Percentiles rank a stretch among this genome's conserved stretches.
Evolutionary conservation across 1,140 invertebrate species (phyloP).

Genomic region (Lordiphosa clarofinis): DNA sequence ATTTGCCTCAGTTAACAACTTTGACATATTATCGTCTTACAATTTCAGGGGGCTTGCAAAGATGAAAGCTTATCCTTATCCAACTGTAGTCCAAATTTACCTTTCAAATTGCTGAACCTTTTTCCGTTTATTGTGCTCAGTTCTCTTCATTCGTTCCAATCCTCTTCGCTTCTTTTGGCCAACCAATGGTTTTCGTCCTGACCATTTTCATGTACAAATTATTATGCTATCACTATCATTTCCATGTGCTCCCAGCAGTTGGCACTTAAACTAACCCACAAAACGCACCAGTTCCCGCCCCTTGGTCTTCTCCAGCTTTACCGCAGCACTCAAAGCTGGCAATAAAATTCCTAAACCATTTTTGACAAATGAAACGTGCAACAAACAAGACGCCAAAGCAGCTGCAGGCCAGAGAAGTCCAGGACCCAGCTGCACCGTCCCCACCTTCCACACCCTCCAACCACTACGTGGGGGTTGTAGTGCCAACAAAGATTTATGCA

Average conservation of each 20-base stretch:
- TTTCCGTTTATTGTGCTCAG: neutral
- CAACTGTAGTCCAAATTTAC: too few relatives aligned
- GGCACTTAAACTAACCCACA: constrained; percentile 36
- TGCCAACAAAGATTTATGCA: constrained; percentile 73
- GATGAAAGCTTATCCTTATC: too few relatives aligned
- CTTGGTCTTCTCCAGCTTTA: constrained; percentile 6
- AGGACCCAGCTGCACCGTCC: constrained; percentile 9
- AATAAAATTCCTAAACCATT: constrained; percentile 59
- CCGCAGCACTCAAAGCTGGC: constrained; percentile 20
- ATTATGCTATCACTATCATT: constrained; percentile 26
- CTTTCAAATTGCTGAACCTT: too few relatives aligned
- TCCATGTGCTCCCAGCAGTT: constrained; percentile 6
- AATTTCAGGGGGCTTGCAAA: too few relatives aligned
- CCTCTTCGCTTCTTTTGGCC: constrained; percentile 14
- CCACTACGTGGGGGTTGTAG: constrained; percentile 27
- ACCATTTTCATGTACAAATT: constrained; percentile 33
- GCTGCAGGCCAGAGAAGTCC: constrained; percentile 24
- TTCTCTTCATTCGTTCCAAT: too few relatives aligned
- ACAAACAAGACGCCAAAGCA: constrained; percentile 59
- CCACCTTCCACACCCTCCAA: neutral
- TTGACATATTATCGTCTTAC: too few relatives aligned
- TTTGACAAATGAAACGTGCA: constrained; percentile 73
- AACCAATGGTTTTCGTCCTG: constrained; percentile 27
- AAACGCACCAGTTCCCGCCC: constrained; percentile 23
- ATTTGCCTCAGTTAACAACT: too few relatives aligned